Evolutionary conservation across 2,888 invertebrate species (phyloP), one percentile per base, ranked within the genome.

Genomic region (Brachycybe producta): DNA sequence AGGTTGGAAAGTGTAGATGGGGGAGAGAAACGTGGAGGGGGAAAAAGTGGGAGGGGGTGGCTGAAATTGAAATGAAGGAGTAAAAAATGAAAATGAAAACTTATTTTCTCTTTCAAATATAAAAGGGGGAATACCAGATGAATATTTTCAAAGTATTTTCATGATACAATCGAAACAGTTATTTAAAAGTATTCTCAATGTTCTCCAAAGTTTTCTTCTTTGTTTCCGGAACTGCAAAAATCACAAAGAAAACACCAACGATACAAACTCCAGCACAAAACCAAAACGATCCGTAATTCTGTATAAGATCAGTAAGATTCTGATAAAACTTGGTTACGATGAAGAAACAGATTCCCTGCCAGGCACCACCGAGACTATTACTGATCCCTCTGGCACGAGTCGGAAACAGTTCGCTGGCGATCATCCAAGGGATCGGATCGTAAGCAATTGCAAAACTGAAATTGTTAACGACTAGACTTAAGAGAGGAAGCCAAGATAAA

Each of bases 401-500:
- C 5, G 48, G 24, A 19, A 48, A 38, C 2, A 39, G 8, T 41
- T 48, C 48, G 8, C 5, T 15, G 13, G 32, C 24, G 15, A 48
- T 21, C n/a, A 48, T n/a, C 39, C 48, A 48, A 7, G 48, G 48
- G n/a, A 48, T 41, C 15, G 48, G 40, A 28, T 40, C 48, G 11
- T n/a, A 41, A n/a, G 38, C 48, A n/a, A 48, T 15, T 4, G 48
- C 24, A 19, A 17, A 48, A 13, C 39, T 27, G 27, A 48, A 30
- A 30, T 41, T 40, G 40, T 40, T 40, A 26, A 48, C 15, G 2
- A 38, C 40, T 2, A 43, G 24, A 15, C 26, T 42, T 21, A 41
- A 28, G 7, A 23, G 15, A 13, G 48, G 40, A 23, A 48, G 26
- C 48, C 48, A 48, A 19, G 15, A 27, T 23, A 48, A 11, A 23